Percentiles rank a stretch among this genome's conserved stretches.
Evolutionary conservation across 2,113 vertebrate species (phyloP).

Genomic region (Chamaetylas fuelleborni): DNA sequence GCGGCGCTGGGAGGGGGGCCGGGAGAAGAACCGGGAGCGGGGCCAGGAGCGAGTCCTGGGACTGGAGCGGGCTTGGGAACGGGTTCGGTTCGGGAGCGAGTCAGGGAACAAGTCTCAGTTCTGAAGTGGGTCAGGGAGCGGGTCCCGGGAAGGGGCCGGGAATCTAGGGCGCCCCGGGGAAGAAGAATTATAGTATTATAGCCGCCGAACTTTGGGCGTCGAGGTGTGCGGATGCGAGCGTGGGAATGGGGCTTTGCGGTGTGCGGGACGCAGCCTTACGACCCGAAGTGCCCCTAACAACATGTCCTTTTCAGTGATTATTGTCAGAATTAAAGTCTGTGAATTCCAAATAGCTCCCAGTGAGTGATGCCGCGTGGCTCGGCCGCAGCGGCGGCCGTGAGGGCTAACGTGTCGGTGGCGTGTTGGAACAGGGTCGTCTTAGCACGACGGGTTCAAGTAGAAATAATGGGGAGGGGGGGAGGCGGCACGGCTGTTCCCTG

Average conservation of each 20-base stretch:
- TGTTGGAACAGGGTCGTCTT: neutral
- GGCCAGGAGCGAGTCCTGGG: neutral
- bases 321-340: neutral
- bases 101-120: neutral
- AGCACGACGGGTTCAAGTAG: neutral
- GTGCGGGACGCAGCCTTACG: neutral
- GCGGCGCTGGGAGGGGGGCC: neutral
- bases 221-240: neutral
- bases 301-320: neutral
- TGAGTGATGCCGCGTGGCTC: neutral
- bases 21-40: neutral
- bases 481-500: neutral
- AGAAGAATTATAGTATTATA: neutral
- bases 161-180: neutral
- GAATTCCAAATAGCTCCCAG: neutral
- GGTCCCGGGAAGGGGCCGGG: rapidly evolving
- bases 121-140: neutral
- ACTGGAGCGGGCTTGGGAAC: no score
- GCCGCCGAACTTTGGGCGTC: neutral
- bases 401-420: neutral
- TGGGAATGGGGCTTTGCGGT: neutral
- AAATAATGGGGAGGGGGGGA: neutral
- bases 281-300: neutral
- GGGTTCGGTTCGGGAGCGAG: no score
- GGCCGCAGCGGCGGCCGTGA: neutral